A percentile compares a stretch with the other conserved stretches of the same genome.
phyloP scores from a whole-genome alignment of 2,888 invertebrate species.

The Acleris literana region DNA sequence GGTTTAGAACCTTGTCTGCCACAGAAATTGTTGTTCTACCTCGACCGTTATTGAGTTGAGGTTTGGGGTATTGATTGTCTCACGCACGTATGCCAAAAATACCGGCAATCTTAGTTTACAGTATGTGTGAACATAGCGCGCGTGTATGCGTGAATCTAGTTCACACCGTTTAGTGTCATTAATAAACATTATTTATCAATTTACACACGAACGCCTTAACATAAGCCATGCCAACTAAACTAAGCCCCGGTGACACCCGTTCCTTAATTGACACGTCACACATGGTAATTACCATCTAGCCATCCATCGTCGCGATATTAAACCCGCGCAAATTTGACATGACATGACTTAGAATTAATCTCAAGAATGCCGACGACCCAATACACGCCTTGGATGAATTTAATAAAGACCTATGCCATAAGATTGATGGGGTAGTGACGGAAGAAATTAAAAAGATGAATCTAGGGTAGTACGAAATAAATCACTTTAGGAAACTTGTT shows the following conservation, averaged over 20 bases:
- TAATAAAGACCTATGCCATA: constrained; percentile 71
- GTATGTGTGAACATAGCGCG: too few relatives aligned
- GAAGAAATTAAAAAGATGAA: constrained; percentile 61
- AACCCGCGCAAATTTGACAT: constrained; percentile 62
- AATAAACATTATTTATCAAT: background rate
- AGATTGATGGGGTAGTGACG: constrained; percentile 71
- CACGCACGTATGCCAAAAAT: too few relatives aligned
- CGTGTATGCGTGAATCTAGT: too few relatives aligned
- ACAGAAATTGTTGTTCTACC: too few relatives aligned
- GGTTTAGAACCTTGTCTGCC: too few relatives aligned
- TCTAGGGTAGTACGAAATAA: constrained; percentile 51
- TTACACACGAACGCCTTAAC: constrained; percentile 10
- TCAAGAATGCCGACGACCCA: constrained; percentile 55
- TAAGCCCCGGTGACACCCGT: constrained; percentile 20
- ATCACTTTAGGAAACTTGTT: too few relatives aligned
- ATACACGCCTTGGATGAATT: constrained; percentile 63
- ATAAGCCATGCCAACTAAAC: constrained; percentile 25
- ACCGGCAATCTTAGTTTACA: too few relatives aligned
- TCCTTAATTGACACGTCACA: constrained; percentile 37
- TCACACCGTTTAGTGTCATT: too few relatives aligned
- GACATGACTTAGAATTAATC: constrained; percentile 67
- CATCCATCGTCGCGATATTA: constrained; percentile 58
- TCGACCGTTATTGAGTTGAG: too few relatives aligned
- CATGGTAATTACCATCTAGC: constrained; percentile 47
- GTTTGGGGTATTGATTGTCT: too few relatives aligned